phyloP scores from a whole-genome alignment of 2,113 vertebrate species.

The rabbit (Oryctolagus cuniculus) region DNA sequence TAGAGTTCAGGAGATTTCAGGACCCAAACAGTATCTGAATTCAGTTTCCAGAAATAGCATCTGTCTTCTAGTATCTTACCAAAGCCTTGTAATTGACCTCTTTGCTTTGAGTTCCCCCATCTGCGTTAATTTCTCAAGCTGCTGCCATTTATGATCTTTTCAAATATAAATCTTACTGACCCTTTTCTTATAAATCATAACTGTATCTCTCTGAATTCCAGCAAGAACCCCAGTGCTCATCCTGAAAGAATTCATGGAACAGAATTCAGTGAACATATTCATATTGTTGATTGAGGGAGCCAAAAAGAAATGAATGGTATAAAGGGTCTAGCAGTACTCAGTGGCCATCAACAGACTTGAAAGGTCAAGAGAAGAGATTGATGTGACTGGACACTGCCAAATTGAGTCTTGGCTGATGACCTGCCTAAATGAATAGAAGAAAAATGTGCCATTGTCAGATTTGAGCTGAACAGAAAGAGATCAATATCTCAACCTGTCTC shows the following conservation, averaged over 20 bases:
- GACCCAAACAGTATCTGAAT: background rate
- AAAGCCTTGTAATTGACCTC: background rate
- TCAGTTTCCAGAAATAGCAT: background rate
- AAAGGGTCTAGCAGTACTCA: too few species aligned
- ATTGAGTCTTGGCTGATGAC: background rate
- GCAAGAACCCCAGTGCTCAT: background rate
- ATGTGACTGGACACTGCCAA: background rate
- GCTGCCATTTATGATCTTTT: background rate
- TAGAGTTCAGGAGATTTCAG: background rate
- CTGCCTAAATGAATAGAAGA: background rate
- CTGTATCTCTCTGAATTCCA: too few species aligned
- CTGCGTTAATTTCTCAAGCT: rapidly evolving
- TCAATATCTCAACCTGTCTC: background rate
- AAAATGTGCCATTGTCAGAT: too few species aligned
- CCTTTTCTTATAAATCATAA: background rate
- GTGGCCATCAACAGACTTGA: background rate
- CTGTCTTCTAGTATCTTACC: background rate
- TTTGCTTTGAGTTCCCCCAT: background rate
- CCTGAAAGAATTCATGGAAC: background rate
- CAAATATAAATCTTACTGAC: background rate
- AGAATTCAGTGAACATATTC: background rate
- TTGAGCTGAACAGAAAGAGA: background rate
- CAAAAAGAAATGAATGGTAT: background rate
- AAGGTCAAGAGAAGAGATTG: background rate
- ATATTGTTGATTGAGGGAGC: background rate